Base-by-base conservation (phyloP, 2,888 invertebrate species). In the Ormyrus labotus region DNA sequence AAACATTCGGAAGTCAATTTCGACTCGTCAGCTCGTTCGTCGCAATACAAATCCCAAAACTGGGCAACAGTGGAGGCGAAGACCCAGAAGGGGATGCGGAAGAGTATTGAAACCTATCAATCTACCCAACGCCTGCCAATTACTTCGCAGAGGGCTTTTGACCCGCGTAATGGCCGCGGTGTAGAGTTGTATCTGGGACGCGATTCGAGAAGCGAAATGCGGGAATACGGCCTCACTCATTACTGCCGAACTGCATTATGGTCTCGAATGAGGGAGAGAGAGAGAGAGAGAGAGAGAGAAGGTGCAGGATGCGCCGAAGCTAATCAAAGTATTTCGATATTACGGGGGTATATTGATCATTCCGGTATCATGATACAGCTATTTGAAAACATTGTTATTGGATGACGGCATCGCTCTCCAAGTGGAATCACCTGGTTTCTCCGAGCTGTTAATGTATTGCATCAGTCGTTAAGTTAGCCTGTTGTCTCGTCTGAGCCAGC, bases 131-230 rank as follows among this genome's bases (percentile, higher is more conserved):
- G 19, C 6, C 50, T 67, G 74, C 65, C 58, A 74, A 74, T 74
- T 34, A 34, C 34, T 67, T 34, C 63, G 13, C 34, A n/a, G 47
- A 74, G 57, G 34, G 65, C 74, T 74, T 74, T 74, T 74, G 74
- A 74, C 57, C 74, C 65, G 34, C 19, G 34, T 34, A 34, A 34
- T 34, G 34, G 34, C 34, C 34, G 34, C 34, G 34, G 34, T 34
- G 34, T 34, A 34, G 34, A 34, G 34, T 34, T 34, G 2, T 34
- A 34, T 34, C 2, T 34, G 34, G 34, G 2, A 34, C 34, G 34
- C 34, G 34, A 34, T 34, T 34, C 34, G 34, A 34, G 34, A 34
- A 34, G 34, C 34, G 34, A 34, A 34, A 34, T 34, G 34, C 34
- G 3, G 34, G 34, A 34, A 34, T 34, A 34, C 34, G 2, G 34